Conservation (phyloP, 2,888 invertebrate genomes). For the Nephrotoma guestfalica region DNA sequence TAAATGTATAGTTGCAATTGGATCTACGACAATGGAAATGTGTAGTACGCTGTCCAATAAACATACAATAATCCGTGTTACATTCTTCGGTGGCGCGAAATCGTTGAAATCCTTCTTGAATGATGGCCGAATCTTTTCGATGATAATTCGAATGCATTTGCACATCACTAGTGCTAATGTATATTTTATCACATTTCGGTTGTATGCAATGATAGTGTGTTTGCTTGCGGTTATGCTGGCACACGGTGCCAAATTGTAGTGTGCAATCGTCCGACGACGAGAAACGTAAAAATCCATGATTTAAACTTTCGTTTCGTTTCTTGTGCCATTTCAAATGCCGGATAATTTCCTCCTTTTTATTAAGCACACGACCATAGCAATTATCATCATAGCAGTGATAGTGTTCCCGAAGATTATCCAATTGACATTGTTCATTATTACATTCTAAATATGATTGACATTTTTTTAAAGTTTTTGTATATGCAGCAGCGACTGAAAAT, state of each 20-base stretch:
- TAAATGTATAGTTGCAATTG: slow-evolving; percentile 90
- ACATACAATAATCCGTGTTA: slow-evolving; percentile 78
- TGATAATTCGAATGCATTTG: slow-evolving; percentile 99
- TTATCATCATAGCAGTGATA: slow-evolving; percentile 70
- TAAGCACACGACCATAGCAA: slow-evolving; percentile 67
- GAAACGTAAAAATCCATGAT: slow-evolving; percentile 72
- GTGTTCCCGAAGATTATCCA: slow-evolving; percentile 55
- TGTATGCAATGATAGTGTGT: slow-evolving; percentile 84
- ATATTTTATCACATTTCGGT: slow-evolving; percentile 85
- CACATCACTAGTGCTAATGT: slow-evolving; percentile 96
- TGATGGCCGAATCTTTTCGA: slow-evolving; percentile 92
- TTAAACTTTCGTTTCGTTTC: slow-evolving; percentile 90
- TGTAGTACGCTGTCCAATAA: slow-evolving; percentile 88
- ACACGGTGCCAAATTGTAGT: slow-evolving; percentile 54
- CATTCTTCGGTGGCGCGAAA: slow-evolving; percentile 95
- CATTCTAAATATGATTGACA: slow-evolving; percentile 29
- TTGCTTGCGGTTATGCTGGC: slow-evolving; percentile 62
- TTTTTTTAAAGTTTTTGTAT: slow-evolving; percentile 14
- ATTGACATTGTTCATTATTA: slow-evolving; percentile 26
- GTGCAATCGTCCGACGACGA: slow-evolving; percentile 92
- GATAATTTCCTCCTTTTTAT: slow-evolving; percentile 98
- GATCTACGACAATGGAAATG: slow-evolving; percentile 92
- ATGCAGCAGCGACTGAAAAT: slow-evolving; percentile 9
- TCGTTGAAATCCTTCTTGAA: slow-evolving; percentile 94
- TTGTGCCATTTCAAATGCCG: slow-evolving; percentile 99